These are phyloP conservation scores for Ariopsis seemanni DNA, from an alignment of 2,113 vertebrate genomes.

Conservation along the genomic window DNA sequence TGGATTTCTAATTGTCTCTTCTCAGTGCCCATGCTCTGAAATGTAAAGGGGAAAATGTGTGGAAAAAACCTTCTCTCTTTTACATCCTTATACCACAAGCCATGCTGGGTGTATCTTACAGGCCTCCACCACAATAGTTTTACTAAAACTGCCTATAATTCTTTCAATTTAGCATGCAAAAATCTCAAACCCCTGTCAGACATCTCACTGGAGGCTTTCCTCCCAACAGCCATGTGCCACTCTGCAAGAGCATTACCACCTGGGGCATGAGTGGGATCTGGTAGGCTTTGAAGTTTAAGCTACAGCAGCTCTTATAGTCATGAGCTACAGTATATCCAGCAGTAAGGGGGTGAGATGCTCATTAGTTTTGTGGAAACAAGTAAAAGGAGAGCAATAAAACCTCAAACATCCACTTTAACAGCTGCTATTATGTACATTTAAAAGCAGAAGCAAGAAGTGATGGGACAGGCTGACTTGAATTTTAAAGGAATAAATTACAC, in stretches of 20 bases:
- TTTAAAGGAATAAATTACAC: neutral
- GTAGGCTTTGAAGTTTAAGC: slow-evolving; percentile 51
- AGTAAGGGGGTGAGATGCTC: slow-evolving; percentile 44
- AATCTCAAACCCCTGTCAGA: neutral
- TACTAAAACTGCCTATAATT: slow-evolving; percentile 10
- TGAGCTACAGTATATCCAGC: slow-evolving; percentile 24
- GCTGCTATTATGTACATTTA: slow-evolving; percentile 5
- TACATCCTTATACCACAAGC: neutral
- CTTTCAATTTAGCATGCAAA: slow-evolving; percentile 30
- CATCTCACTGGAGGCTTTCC: neutral
- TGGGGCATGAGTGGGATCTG: slow-evolving; percentile 22
- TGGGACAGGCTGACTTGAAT: slow-evolving; percentile 4
- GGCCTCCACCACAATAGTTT: slow-evolving; percentile 32
- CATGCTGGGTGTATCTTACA: neutral
- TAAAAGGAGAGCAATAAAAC: slow-evolving; percentile 50
- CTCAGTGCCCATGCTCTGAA: neutral
- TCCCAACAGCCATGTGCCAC: neutral
- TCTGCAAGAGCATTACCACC: slow-evolving; percentile 11
- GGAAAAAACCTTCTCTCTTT: neutral
- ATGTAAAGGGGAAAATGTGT: neutral
- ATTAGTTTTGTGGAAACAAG: slow-evolving; percentile 53
- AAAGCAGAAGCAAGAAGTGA: slow-evolving; percentile 15
- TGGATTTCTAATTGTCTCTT: slow-evolving; percentile 17
- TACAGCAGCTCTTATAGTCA: slow-evolving; percentile 36
- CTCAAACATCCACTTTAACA: slow-evolving; percentile 46